Conservation (phyloP, 2,888 invertebrate genomes). For the Pseudanteris insignis region DNA sequence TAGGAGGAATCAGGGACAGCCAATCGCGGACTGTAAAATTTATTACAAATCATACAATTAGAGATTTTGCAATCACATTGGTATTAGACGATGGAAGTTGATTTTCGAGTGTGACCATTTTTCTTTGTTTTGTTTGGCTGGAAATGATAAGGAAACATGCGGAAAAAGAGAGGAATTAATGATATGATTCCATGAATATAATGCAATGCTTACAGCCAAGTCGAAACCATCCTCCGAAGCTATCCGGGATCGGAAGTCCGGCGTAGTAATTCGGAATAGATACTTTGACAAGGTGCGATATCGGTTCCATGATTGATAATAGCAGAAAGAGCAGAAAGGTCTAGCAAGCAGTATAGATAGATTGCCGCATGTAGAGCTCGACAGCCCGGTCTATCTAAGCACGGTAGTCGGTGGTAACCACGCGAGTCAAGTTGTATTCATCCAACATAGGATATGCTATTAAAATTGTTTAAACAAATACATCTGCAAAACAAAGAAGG, state of each 20-base stretch:
- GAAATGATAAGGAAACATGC: no score
- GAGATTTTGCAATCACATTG: no score
- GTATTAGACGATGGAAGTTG: no score
- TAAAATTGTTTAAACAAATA: no score
- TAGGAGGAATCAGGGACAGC: conserved; percentile 83
- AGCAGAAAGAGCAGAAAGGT: conserved; percentile 30
- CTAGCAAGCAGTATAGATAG: not conserved
- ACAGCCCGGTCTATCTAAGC: not conserved
- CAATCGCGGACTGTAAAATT: conserved; percentile 81
- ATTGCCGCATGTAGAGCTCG: not conserved
- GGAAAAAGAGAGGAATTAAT: no score
- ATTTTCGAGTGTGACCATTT: no score
- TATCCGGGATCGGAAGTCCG: conserved; percentile 84
- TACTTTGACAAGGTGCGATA: conserved; percentile 81
- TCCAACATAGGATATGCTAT: no score
- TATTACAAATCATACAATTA: conserved; percentile 1
- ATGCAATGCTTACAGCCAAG: conserved; percentile 77
- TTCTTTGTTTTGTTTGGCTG: no score
- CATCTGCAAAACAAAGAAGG: no score
- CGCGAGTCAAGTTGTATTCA: conserved; percentile 27
- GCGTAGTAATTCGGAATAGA: conserved; percentile 86
- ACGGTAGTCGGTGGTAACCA: no score
- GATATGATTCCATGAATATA: no score
- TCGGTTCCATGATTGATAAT: conserved; percentile 74
- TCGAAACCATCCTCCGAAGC: conserved; percentile 85